phyloP scores from a whole-genome alignment of 2,888 invertebrate genomes.

The Plebejus melissa region DNA sequence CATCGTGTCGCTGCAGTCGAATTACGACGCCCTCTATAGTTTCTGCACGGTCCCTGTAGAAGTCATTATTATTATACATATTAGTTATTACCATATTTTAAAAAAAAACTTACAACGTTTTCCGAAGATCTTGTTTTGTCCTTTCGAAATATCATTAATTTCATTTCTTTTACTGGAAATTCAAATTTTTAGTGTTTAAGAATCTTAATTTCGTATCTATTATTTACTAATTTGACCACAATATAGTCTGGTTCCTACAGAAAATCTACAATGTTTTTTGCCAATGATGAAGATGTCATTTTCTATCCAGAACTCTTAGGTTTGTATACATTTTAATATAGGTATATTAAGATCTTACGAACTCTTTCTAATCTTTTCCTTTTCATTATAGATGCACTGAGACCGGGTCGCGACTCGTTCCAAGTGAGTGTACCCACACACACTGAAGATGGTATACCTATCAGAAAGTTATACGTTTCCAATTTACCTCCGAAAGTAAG shows the following conservation, averaged over 20 bases:
- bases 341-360: neutral
- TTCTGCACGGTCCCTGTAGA: too few species aligned
- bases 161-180: conserved; percentile 60
- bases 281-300: conserved; percentile 55
- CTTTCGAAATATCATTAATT: conserved; percentile 53
- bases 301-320: conserved; percentile 52
- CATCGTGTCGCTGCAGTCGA: too few species aligned
- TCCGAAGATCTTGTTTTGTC: conserved; percentile 52
- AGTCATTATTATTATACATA: too few species aligned
- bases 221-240: neutral
- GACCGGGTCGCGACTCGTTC: conserved; percentile 51
- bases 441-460: conserved; percentile 79
- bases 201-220: conserved; percentile 46
- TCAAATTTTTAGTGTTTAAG: conserved; percentile 58
- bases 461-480: conserved; percentile 78
- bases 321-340: conserved; percentile 48
- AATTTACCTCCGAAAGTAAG: conserved; percentile 78
- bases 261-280: conserved; percentile 53
- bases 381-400: conserved; percentile 51
- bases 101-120: neutral
- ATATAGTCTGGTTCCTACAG: neutral
- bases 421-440: conserved; percentile 63
- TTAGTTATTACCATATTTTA: too few species aligned
- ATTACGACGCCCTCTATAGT: too few species aligned
- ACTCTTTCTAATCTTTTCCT: conserved; percentile 19